Conservation (phyloP, 2,888 invertebrate genomes). For the Caenorhabditis sp. region DNA sequence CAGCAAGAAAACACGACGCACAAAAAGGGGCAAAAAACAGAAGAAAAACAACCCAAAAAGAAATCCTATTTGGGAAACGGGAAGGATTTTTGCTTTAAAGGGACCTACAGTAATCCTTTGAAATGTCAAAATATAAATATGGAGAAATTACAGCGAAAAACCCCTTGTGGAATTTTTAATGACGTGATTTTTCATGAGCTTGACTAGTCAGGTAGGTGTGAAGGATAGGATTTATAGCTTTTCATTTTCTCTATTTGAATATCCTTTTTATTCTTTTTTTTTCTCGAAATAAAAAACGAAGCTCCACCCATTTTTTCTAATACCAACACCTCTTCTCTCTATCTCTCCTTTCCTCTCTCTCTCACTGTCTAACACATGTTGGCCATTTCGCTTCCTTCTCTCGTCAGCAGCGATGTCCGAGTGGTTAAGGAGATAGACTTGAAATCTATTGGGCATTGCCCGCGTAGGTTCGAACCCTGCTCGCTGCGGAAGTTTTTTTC, state of each 20-base stretch:
- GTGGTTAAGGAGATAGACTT: slow-evolving; percentile 78
- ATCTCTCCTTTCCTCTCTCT: background rate
- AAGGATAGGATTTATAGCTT: background rate
- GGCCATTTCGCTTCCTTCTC: background rate
- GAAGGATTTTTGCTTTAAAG: too few species aligned
- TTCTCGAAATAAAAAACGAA: background rate
- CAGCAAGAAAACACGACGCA: background rate
- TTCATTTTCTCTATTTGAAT: background rate
- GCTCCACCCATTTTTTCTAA: background rate
- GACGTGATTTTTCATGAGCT: background rate
- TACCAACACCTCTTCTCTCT: background rate
- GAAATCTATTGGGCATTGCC: slow-evolving; percentile 79
- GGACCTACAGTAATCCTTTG: too few species aligned
- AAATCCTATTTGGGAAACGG: background rate
- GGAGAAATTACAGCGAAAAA: too few species aligned
- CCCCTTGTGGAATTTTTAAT: background rate
- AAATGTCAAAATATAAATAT: too few species aligned
- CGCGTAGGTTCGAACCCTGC: slow-evolving; percentile 79
- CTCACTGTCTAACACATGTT: background rate
- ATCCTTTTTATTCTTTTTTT: background rate
- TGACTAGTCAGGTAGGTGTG: background rate
- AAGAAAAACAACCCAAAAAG: background rate
- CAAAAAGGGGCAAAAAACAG: background rate
- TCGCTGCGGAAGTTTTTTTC: slow-evolving; percentile 66
- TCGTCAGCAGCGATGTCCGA: slow-evolving; percentile 74